Percentiles rank a stretch among this genome's conserved stretches.
phyloP scores from a whole-genome alignment of 1,140 invertebrate genomes.

The Drosophila repleta region DNA sequence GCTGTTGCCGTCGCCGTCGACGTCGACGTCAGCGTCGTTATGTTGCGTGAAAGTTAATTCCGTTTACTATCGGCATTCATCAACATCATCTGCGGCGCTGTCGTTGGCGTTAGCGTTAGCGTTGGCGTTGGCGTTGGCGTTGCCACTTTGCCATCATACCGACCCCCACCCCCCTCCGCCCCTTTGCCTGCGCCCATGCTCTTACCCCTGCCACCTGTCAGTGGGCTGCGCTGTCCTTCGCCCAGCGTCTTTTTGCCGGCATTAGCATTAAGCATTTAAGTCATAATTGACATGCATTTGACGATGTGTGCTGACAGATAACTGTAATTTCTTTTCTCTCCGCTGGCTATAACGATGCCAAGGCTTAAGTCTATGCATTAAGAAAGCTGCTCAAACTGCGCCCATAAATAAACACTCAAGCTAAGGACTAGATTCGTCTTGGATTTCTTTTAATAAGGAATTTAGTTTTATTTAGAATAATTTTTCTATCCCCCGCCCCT shows the following conservation, averaged over 20 bases:
- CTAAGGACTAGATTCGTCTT: conserved; percentile 4
- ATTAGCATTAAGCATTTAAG: conserved; percentile 74
- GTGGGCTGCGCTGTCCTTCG: conserved; percentile 1
- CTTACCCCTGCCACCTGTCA: conserved; percentile 4
- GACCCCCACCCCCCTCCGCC: not conserved
- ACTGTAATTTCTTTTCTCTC: conserved; percentile 46
- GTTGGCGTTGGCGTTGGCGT: conserved; percentile 22
- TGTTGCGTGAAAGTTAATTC: conserved; percentile 80
- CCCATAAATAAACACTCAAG: not conserved
- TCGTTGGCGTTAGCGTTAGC: not conserved
- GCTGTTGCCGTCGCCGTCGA: conserved; percentile 7
- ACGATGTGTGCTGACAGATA: conserved; percentile 77
- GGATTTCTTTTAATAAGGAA: not conserved
- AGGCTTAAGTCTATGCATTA: conserved; percentile 11
- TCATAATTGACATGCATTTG: conserved; percentile 79
- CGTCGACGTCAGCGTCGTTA: conserved; percentile 58
- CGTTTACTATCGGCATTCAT: conserved; percentile 81
- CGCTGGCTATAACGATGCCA: conserved; percentile 11
- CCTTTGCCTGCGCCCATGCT: not conserved
- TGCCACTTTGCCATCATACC: conserved; percentile 36
- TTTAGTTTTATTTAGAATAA: too few species aligned
- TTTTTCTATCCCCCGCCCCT: not conserved
- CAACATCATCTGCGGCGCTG: conserved; percentile 67
- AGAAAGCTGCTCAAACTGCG: conserved; percentile 8
- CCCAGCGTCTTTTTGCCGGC: conserved; percentile 58